Percentiles rank a stretch among this genome's conserved stretches.
These are phyloP conservation scores for Melangyna quadrimaculata DNA, from an alignment of 2,888 invertebrate species.

Conservation along the genomic window DNA sequence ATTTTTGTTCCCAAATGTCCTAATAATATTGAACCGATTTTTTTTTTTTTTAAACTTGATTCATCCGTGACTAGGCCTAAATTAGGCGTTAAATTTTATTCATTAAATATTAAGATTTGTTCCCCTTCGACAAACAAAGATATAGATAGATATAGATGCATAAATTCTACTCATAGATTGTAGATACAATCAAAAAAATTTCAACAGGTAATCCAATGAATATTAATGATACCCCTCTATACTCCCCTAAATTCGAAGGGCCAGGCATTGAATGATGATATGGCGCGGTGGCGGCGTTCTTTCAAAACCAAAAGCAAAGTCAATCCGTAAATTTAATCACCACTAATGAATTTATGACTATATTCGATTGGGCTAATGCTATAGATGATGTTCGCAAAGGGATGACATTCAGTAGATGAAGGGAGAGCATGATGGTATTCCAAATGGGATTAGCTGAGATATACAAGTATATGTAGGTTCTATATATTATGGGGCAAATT, in stretches of 20 bases:
- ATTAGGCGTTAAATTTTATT: slow-evolving; percentile 66
- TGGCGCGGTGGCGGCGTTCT: neutral
- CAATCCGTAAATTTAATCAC: slow-evolving; percentile 62
- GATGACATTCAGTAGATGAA: neutral
- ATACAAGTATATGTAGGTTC: neutral
- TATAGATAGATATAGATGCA: neutral
- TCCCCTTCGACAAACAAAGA: neutral
- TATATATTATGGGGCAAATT: neutral
- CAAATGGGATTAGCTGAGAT: slow-evolving; percentile 28
- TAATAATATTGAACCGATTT: neutral
- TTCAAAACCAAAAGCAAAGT: slow-evolving; percentile 22
- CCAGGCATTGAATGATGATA: neutral
- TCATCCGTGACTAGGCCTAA: slow-evolving; percentile 60
- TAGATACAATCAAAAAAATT: slow-evolving; percentile 16
- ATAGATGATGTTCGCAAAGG: slow-evolving; percentile 18
- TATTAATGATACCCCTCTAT: slow-evolving; percentile 50
- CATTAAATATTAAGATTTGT: slow-evolving; percentile 63
- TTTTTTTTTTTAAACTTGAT: slow-evolving; percentile 2
- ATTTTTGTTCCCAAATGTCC: neutral
- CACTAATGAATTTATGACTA: slow-evolving; percentile 66
- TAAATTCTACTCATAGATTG: neutral
- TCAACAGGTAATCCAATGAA: slow-evolving; percentile 69
- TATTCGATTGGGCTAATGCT: slow-evolving; percentile 10
- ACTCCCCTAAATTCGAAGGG: neutral
- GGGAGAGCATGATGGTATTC: neutral